Evolutionary conservation across 2,888 invertebrate species (phyloP), one percentile per base, ranked within the genome.

Genomic region (Drosophila subquinaria): DNA sequence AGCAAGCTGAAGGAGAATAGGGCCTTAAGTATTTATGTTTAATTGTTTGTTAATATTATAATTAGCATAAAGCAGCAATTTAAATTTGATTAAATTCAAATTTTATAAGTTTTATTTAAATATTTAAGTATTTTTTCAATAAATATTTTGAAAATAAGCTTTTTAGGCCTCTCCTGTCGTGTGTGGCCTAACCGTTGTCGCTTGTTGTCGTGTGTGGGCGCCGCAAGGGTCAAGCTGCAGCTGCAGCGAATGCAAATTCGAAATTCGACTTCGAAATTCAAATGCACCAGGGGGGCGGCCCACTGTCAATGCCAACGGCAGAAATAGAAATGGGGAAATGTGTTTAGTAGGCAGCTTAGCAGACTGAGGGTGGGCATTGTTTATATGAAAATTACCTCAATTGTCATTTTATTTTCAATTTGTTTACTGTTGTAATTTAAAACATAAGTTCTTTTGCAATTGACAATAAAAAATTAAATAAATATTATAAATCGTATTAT

Each of bases 121-220:
- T 13, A 13, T 4, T 13, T 36, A 13, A 1, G 0, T 36, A n/a
- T 56, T 79, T 66, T 52, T 51, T 55, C 50, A 64, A 78, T 65
- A 72, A 70, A 82, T 85, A 77, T 72, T 69, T 55, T 38, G 33
- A 60, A 53, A 73, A 71, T 74, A 56, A 83, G 81, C 81, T 88
- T 88, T 86, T 86, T 69, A 51, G 73, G 83, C 62, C 53, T 20
- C 35, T 53, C 60, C 35, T 42, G 36, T 27, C 27, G 27, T 27
- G 35, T 35, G 74, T 76, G 79, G 79, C 27, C 27, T 27, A 5
- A 5, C 5, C 27, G 27, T 35, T 27, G 20, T 35, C 33, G 40
- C 27, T 57, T 57, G 75, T 57, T 30, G 27, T 1, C 27, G 27
- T 27, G 35, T 35, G 74, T 79, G 79, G 79, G 69, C 69, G 36